Evolutionary conservation across 2,797 vertebrate species (phyloP).

Genomic region (Notolabrus celidotus): DNA sequence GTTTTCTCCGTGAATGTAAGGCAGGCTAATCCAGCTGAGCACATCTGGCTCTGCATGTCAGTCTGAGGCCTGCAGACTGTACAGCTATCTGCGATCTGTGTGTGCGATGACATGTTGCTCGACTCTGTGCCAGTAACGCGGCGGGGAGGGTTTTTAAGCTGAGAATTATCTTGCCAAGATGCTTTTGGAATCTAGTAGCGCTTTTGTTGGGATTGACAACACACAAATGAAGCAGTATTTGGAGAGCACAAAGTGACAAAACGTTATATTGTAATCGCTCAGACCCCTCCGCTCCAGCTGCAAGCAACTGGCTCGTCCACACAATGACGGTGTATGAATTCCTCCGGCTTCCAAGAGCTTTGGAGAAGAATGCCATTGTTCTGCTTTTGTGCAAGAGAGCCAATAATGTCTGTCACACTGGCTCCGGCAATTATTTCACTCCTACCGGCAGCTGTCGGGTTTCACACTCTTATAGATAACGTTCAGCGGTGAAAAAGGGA

Average conservation of each 20-base stretch:
- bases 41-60: conserved; percentile 37
- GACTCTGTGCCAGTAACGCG: conserved; percentile 37
- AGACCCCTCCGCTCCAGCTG: conserved; percentile 27
- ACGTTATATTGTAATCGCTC: conserved; percentile 19
- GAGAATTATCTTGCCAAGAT: conserved; percentile 49
- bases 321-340: conserved; percentile 25
- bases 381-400: conserved; percentile 53
- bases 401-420: conserved; percentile 59
- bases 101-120: conserved; percentile 40
- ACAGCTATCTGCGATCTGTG: conserved; percentile 40
- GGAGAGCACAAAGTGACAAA: conserved; percentile 39
- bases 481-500: conserved; percentile 32
- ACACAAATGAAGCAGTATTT: conserved; percentile 34
- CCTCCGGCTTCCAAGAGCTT: conserved; percentile 23
- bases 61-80: conserved; percentile 16
- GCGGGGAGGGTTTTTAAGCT: conserved; percentile 39
- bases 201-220: conserved; percentile 39
- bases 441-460: conserved; percentile 63
- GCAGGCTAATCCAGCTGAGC: conserved; percentile 17
- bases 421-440: conserved; percentile 66
- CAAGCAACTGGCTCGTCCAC: conserved; percentile 35
- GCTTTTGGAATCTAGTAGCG: conserved; percentile 13
- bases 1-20: conserved; percentile 11
- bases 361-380: conserved; percentile 53
- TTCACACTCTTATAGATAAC: conserved; percentile 57